Conservation (phyloP, 2,888 invertebrate genomes). For the Campoletis raptor region DNA sequence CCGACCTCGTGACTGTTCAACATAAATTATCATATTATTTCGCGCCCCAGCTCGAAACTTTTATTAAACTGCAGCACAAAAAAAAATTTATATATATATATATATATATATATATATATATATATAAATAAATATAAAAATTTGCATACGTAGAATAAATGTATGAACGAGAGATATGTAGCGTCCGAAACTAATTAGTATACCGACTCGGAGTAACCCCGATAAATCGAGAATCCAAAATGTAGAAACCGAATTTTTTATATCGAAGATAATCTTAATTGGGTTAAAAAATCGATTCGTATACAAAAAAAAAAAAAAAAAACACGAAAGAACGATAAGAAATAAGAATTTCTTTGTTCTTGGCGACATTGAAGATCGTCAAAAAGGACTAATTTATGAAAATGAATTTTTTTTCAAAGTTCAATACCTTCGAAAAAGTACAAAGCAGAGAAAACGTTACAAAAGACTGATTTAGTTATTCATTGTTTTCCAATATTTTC, state of each 20-base stretch:
- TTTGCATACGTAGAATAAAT: constrained; percentile 13
- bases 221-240: constrained; percentile 68
- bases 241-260: constrained; percentile 76
- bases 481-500: background rate
- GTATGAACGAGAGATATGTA: constrained; percentile 1
- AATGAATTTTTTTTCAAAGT: background rate
- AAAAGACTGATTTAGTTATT: background rate
- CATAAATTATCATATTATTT: constrained; percentile 82
- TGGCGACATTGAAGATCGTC: background rate
- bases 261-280: constrained; percentile 77
- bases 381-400: constrained; percentile 7
- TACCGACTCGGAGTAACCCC: constrained; percentile 52
- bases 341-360: constrained; percentile 19
- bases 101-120: constrained; percentile 23
- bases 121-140: constrained; percentile 29
- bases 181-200: constrained; percentile 59
- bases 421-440: background rate
- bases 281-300: constrained; percentile 75
- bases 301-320: constrained; percentile 50
- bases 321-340: constrained; percentile 15
- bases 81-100: constrained; percentile 23
- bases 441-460: background rate
- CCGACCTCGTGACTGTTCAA: constrained; percentile 77
- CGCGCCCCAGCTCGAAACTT: constrained; percentile 42
- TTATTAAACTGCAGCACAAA: constrained; percentile 48